Conservation (phyloP, 2,113 vertebrate species). For the Nipponia nippon region DNA sequence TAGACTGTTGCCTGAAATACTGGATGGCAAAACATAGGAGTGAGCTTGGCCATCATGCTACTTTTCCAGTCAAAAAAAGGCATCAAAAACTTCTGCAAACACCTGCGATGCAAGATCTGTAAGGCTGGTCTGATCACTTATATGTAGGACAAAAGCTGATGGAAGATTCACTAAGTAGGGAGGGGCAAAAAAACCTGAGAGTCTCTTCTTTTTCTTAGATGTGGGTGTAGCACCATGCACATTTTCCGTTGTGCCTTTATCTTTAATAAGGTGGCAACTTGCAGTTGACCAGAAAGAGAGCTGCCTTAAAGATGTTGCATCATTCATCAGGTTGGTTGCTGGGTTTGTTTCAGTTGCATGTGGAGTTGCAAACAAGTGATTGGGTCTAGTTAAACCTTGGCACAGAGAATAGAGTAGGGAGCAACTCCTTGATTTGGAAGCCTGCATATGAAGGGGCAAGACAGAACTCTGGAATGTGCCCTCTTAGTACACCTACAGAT, state of each 20-base stretch:
- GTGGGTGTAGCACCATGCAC: not conserved
- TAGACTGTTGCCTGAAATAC: not conserved
- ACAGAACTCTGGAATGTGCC: not conserved
- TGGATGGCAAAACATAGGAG: not conserved
- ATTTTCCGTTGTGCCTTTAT: not conserved
- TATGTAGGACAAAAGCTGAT: not conserved
- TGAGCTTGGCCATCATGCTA: not conserved
- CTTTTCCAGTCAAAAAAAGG: not conserved
- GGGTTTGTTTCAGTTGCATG: not conserved
- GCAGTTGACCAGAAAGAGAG: not conserved
- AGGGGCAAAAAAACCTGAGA: not conserved
- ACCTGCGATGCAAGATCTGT: not conserved
- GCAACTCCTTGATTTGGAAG: not conserved
- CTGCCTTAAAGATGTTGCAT: not conserved
- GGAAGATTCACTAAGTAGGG: not conserved
- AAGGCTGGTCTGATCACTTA: not conserved
- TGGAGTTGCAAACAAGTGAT: not conserved
- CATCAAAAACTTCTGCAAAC: not conserved
- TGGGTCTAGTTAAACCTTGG: not conserved
- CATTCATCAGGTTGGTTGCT: not conserved
- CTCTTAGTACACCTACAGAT: not conserved
- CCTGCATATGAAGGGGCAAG: not conserved
- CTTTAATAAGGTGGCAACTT: not conserved
- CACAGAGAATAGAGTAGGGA: not conserved
- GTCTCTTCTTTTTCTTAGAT: not conserved